Evolutionary conservation across 1,140 invertebrate species (phyloP).

Genomic region (Trinorchestia longiramus): DNA sequence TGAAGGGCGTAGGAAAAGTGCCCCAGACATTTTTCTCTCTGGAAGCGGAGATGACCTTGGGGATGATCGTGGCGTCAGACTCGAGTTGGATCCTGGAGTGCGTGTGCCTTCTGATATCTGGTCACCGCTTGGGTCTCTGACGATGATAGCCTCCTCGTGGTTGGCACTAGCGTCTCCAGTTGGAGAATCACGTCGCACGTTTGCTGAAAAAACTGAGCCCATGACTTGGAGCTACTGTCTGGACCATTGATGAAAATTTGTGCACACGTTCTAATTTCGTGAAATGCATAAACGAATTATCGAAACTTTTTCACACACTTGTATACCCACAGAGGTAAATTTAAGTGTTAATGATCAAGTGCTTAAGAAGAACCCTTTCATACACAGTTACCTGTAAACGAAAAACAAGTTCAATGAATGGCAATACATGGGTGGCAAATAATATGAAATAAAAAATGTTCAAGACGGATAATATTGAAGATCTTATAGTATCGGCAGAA

Average conservation of each 20-base stretch:
- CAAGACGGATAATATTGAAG: background rate
- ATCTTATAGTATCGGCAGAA: background rate
- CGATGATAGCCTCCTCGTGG: background rate
- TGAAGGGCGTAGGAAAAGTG: background rate
- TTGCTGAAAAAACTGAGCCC: constrained; percentile 70
- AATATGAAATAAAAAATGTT: background rate
- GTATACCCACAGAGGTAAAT: background rate
- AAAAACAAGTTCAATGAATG: background rate
- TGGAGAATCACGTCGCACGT: background rate
- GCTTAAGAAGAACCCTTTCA: background rate
- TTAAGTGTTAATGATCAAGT: background rate
- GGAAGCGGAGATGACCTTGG: background rate
- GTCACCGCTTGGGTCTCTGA: constrained; percentile 1
- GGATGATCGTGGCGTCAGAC: background rate
- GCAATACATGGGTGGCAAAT: background rate
- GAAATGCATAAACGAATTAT: background rate
- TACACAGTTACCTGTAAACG: background rate
- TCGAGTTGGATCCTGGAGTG: background rate
- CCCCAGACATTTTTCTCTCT: background rate
- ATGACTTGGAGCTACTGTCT: constrained; percentile 70
- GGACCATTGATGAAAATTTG: background rate
- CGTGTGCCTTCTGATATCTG: background rate
- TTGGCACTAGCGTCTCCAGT: background rate
- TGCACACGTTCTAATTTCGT: background rate
- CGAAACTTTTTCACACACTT: background rate